Evolutionary conservation across 2,888 invertebrate species (phyloP), one percentile per base, ranked within the genome.

Genomic region (Amiota communis): DNA sequence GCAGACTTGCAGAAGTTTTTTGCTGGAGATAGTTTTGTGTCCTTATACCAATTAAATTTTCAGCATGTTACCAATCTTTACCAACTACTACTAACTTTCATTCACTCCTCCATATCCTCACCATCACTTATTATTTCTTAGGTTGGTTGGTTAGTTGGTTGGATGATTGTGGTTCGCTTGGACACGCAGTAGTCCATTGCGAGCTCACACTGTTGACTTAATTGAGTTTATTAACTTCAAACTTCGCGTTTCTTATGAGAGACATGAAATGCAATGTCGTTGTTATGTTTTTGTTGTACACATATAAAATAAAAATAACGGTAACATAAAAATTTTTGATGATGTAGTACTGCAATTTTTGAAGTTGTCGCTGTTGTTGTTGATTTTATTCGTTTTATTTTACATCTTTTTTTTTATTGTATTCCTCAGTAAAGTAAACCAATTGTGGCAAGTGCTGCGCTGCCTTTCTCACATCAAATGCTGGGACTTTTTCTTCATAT

Each of bases 191-290:
- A n/a, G 36, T 36, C 36, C 36, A 36, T 36, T 36, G 36, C 36
- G 36, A 36, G 36, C 36, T 63, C 8, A 80, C 84, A 79, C 78
- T 78, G 74, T 72, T 75, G 68, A 80, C 80, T 83, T 86, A 86
- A 83, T 83, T 83, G 83, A 86, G 86, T 84, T 83, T 83, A 83
- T 83, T 82, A 84, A 84, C 72, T 72, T 69, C 51, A 70, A 72
- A 61, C 71, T 17, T 51, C 63, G 53, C 64, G 70, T 70, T 70
- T 17, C 36, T 77, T 80, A 82, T 77, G 82, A 80, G 77, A 83
- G 36, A 36, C 36, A 36, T 36, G 36, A 80, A 79, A 78, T 76
- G 76, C 76, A 75, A 80, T 78, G 73, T 70, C 79, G 77, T 76
- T 74, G 74, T 64, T 61, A 59, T 36, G 63, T 69, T 72, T 71